Evolutionary conservation across 2,113 vertebrate genomes (phyloP).

Genomic region (Procavia capensis): DNA sequence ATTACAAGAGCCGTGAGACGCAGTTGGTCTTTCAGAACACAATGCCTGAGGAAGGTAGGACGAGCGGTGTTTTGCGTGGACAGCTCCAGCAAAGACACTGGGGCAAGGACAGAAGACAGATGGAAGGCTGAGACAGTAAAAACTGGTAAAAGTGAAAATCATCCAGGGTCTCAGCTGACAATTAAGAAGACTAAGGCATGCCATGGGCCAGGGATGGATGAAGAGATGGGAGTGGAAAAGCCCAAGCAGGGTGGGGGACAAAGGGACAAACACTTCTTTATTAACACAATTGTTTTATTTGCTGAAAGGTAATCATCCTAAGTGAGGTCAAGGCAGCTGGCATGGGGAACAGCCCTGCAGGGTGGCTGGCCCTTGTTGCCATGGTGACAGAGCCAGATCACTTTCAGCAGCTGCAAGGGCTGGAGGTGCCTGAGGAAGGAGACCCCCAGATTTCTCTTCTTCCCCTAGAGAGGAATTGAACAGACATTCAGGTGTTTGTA

Average conservation of each 20-base stretch:
- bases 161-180: constrained; percentile 82
- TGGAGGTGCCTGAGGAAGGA: constrained; percentile 47
- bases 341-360: constrained; percentile 60
- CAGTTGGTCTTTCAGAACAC: background rate
- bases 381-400: constrained; percentile 83
- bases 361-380: constrained; percentile 84
- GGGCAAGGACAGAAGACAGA: background rate
- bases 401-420: constrained; percentile 37
- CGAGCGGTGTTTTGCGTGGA: background rate
- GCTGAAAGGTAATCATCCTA: constrained; percentile 91
- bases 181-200: constrained; percentile 72
- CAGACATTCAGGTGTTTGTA: background rate
- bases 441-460: constrained; percentile 29
- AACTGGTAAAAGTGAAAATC: constrained; percentile 78
- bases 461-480: background rate
- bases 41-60: background rate
- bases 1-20: background rate
- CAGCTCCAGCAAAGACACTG: background rate
- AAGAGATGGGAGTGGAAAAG: constrained; percentile 77
- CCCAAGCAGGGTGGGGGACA: constrained; percentile 6
- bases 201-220: background rate
- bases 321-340: constrained; percentile 87
- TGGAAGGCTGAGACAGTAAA: background rate
- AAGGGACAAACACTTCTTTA: constrained; percentile 86
- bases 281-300: constrained; percentile 92